Conservation (phyloP, 2,797 vertebrate genomes). For the Dryobates pubescens region DNA sequence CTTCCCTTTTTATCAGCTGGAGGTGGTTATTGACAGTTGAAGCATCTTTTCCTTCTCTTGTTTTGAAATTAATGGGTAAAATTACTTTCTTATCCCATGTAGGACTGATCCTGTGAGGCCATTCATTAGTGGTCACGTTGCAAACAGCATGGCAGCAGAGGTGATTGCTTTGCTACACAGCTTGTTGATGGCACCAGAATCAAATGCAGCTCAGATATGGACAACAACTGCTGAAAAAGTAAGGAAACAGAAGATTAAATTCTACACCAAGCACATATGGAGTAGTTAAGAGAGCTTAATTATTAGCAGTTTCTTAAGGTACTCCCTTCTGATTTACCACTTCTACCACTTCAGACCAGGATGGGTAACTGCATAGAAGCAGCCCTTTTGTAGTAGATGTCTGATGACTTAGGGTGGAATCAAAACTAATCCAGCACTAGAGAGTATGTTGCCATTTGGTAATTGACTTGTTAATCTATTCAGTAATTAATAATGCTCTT, state of each 20-base stretch:
- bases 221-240: slow-evolving; percentile 97
- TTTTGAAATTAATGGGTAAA: background rate
- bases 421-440: background rate
- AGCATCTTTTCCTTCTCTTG: background rate
- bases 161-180: slow-evolving; percentile 97
- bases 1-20: background rate
- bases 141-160: slow-evolving; percentile 99
- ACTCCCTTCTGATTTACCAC: background rate
- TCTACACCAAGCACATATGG: background rate
- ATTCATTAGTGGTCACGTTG: slow-evolving; percentile 98
- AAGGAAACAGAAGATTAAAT: background rate
- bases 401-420: background rate
- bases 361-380: background rate
- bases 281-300: background rate
- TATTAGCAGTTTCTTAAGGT: background rate
- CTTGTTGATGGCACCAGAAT: slow-evolving; percentile 95
- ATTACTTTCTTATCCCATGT: background rate
- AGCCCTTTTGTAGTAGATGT: background rate
- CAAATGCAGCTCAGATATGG: slow-evolving; percentile 98
- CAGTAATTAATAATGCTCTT: background rate
- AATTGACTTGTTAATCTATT: background rate
- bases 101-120: slow-evolving; percentile 96
- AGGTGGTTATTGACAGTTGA: background rate
- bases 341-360: rapidly evolving
- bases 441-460: background rate